Evolutionary conservation across 2,888 invertebrate species (phyloP).

Genomic region (Adelphocoris suturalis): DNA sequence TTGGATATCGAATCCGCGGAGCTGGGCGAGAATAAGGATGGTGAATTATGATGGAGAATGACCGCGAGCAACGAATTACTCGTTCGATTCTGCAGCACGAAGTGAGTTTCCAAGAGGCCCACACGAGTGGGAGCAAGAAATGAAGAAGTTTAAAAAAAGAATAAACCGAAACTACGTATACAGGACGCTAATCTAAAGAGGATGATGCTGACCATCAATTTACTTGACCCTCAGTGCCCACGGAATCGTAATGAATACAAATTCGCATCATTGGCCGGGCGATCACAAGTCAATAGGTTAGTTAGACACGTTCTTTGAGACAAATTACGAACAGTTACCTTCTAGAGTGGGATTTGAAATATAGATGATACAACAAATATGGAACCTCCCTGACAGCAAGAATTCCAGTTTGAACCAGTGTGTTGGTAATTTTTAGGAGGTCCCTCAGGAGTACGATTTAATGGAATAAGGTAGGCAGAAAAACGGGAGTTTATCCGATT

Average conservation of each 20-base stretch:
- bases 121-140: constrained; percentile 34
- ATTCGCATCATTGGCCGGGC: constrained; percentile 6
- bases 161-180: constrained; percentile 7
- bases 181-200: constrained; percentile 9
- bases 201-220: constrained; percentile 7
- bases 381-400: no score
- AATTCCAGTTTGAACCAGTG: no score
- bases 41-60: constrained; percentile 13
- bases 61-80: constrained; percentile 50
- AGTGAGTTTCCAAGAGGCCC: neutral
- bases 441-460: no score
- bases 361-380: neutral
- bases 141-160: neutral
- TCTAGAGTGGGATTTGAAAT: neutral
- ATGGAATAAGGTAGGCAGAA: no score
- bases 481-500: no score
- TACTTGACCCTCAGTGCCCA: constrained; percentile 28
- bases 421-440: no score
- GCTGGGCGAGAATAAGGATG: neutral
- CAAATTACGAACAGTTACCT: neutral
- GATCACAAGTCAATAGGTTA: neutral
- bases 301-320: neutral
- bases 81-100: neutral
- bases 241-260: constrained; percentile 62
- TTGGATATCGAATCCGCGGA: neutral